Evolutionary conservation across 1,140 invertebrate genomes (phyloP).

Genomic region (Lepidurus arcticus): DNA sequence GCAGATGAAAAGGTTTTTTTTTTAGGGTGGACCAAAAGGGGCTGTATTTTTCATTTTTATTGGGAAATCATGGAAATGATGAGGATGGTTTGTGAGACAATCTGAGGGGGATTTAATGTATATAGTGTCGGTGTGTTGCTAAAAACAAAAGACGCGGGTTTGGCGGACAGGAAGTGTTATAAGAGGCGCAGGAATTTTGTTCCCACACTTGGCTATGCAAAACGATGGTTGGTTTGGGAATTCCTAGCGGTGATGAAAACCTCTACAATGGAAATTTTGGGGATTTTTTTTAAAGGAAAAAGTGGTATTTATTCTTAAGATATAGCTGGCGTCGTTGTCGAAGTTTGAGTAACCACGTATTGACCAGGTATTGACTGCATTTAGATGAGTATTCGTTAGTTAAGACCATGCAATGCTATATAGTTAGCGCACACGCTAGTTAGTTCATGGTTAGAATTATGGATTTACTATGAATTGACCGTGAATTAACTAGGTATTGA

Average conservation of each 20-base stretch:
- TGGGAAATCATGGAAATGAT: slow-evolving; percentile 1
- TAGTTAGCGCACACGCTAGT: too few species aligned
- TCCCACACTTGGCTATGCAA: slow-evolving; percentile 3
- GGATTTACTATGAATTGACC: too few species aligned
- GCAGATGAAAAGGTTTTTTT: not conserved
- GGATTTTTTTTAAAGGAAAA: not conserved
- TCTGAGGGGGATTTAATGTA: not conserved
- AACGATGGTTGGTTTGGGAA: not conserved
- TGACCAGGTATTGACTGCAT: too few species aligned
- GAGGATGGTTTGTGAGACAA: not conserved
- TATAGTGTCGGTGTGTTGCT: not conserved
- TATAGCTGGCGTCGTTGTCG: too few species aligned
- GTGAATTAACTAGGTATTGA: too few species aligned
- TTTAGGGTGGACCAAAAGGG: not conserved
- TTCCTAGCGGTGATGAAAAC: not conserved
- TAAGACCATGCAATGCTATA: too few species aligned
- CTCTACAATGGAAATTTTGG: not conserved
- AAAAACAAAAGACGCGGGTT: not conserved
- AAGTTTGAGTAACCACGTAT: too few species aligned
- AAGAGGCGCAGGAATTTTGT: not conserved
- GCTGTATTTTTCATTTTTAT: not conserved
- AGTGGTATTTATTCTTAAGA: too few species aligned
- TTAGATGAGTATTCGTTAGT: too few species aligned
- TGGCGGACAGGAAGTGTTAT: not conserved
- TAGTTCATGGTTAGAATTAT: too few species aligned